Evolutionary conservation across 2,888 invertebrate species (phyloP).

Genomic region (Heliconius charithonia): DNA sequence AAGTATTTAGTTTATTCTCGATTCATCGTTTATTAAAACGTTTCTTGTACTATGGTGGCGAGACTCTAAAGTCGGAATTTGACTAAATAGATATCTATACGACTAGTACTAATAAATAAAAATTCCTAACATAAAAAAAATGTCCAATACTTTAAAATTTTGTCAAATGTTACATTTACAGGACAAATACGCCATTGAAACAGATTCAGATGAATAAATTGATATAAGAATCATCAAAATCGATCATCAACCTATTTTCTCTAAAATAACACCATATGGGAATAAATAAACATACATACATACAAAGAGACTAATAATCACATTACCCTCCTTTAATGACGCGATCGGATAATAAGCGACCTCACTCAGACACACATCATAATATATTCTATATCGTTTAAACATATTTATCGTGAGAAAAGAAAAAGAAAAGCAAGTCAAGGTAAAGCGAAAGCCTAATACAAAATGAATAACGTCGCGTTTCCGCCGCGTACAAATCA

Average conservation of each 20-base stretch:
- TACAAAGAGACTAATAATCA: background rate
- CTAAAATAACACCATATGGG: background rate
- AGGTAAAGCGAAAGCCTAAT: background rate
- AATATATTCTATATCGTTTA: background rate
- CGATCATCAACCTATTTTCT: too few species aligned
- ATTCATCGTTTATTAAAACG: too few species aligned
- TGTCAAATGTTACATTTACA: background rate
- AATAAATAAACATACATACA: background rate
- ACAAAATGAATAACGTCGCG: background rate
- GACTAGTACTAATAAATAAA: background rate
- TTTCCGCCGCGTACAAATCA: slow-evolving; percentile 30
- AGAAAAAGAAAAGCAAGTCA: background rate
- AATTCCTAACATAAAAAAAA: background rate
- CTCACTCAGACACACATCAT: background rate
- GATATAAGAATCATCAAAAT: too few species aligned
- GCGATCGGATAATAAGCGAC: background rate
- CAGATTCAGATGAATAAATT: too few species aligned
- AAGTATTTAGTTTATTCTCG: too few species aligned
- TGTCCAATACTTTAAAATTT: too few species aligned
- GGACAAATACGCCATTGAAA: background rate
- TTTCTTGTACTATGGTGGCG: background rate
- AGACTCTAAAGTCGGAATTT: background rate
- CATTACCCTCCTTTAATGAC: background rate
- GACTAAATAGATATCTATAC: background rate
- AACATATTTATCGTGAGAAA: background rate